phyloP scores from a whole-genome alignment of 2,113 vertebrate species.

The Podocnemis expansa region DNA sequence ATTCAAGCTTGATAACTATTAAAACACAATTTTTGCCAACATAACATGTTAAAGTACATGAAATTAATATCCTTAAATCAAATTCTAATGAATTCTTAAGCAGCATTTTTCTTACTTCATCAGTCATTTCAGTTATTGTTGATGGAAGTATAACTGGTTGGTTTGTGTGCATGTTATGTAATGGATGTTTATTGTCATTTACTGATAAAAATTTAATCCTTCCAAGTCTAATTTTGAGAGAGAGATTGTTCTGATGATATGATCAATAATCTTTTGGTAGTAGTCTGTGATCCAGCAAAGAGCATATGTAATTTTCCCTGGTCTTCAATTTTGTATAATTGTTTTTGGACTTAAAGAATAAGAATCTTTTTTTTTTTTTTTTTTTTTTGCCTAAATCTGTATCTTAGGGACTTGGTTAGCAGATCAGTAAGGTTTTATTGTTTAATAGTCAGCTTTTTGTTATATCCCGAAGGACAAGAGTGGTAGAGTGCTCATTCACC shows the following conservation, averaged over 20 bases:
- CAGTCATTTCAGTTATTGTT: neutral
- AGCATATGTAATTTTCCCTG: constrained; percentile 40
- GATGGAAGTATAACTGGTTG: neutral
- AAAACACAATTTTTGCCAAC: neutral
- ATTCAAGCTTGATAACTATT: neutral
- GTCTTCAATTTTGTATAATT: constrained; percentile 45
- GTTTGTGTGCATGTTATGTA: neutral
- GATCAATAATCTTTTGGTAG: neutral
- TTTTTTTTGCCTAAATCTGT: neutral
- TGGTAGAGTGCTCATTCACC: neutral
- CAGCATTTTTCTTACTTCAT: neutral
- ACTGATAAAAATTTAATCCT: neutral
- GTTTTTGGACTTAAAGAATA: constrained; percentile 31
- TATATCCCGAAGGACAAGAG: neutral
- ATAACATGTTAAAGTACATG: neutral
- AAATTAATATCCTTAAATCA: neutral
- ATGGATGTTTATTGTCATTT: neutral
- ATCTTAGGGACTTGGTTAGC: neutral
- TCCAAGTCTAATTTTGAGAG: neutral
- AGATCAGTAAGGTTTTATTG: neutral
- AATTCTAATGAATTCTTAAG: neutral
- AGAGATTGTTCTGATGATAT: accelerated
- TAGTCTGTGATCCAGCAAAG: constrained; percentile 33
- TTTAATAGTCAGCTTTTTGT: neutral
- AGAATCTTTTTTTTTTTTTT: neutral